Evolutionary conservation across 1,140 invertebrate genomes (phyloP).

Genomic region (Acyrthosiphon pisum): DNA sequence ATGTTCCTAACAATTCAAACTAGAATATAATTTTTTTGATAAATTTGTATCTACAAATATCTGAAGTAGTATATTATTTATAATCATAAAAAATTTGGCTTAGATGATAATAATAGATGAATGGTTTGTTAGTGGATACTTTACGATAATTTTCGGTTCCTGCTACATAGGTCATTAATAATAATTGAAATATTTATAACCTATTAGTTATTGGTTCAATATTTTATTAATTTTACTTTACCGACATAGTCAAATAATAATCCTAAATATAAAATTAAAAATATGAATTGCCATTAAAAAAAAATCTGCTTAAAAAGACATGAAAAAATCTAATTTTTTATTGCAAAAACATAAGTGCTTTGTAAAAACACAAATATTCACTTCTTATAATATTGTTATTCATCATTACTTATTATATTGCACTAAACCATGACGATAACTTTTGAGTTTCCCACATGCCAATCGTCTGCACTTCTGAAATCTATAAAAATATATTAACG

Average conservation of each 20-base stretch:
- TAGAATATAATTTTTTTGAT: not conserved
- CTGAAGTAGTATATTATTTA: not conserved
- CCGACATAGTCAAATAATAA: not conserved
- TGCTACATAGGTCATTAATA: not conserved
- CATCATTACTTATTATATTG: not conserved
- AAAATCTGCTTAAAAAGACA: not conserved
- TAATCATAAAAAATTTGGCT: no score
- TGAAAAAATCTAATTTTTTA: not conserved
- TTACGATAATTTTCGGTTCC: not conserved
- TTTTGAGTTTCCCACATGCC: not conserved
- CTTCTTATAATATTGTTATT: not conserved
- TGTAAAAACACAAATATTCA: not conserved
- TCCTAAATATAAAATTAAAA: not conserved
- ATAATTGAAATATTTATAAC: not conserved
- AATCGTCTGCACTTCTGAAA: not conserved
- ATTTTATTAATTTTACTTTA: not conserved
- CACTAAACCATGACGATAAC: no score
- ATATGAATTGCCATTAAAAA: conserved; percentile 9
- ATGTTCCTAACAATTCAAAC: not conserved
- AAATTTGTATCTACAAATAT: not conserved
- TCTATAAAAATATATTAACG: not conserved
- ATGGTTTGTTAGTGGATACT: not conserved
- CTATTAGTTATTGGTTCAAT: not conserved
- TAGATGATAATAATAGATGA: not conserved
- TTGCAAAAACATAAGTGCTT: not conserved